Evolutionary conservation across 1,140 invertebrate species (phyloP).

Genomic region (Bombus waltoni): DNA sequence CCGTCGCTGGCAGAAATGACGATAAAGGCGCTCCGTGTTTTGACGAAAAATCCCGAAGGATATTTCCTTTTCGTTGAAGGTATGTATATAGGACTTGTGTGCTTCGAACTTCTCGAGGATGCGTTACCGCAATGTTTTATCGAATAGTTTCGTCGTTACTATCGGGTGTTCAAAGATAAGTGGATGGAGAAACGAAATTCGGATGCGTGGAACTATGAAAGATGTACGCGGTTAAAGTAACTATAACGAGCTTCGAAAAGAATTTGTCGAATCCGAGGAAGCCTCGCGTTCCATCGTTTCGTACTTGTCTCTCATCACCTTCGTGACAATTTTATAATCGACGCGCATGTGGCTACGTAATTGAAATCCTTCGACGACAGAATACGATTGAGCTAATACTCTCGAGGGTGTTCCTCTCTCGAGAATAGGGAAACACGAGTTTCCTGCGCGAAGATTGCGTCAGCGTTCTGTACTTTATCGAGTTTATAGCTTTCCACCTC

Average conservation of each 20-base stretch:
- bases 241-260: background rate
- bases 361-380: background rate
- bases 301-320: background rate
- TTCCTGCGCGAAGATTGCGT: conserved; percentile 43
- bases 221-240: no score
- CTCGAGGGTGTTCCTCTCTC: conserved; percentile 11
- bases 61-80: conserved; percentile 96
- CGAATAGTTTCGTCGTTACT: background rate
- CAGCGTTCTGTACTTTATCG: conserved; percentile 42
- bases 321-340: conserved; percentile 4
- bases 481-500: conserved; percentile 41
- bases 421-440: conserved; percentile 31
- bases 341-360: background rate
- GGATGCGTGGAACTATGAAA: no score
- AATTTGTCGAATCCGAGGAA: background rate
- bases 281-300: background rate
- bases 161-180: background rate
- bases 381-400: conserved; percentile 34
- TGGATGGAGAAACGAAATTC: background rate
- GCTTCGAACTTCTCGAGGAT: background rate
- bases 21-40: conserved; percentile 89
- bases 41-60: conserved; percentile 90
- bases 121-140: background rate
- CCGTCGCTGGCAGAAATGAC: conserved; percentile 93
- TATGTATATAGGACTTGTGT: conserved; percentile 75